These are phyloP conservation scores for Helicoverpa zea DNA, from an alignment of 1,140 invertebrate genomes.

Conservation along the genomic window DNA sequence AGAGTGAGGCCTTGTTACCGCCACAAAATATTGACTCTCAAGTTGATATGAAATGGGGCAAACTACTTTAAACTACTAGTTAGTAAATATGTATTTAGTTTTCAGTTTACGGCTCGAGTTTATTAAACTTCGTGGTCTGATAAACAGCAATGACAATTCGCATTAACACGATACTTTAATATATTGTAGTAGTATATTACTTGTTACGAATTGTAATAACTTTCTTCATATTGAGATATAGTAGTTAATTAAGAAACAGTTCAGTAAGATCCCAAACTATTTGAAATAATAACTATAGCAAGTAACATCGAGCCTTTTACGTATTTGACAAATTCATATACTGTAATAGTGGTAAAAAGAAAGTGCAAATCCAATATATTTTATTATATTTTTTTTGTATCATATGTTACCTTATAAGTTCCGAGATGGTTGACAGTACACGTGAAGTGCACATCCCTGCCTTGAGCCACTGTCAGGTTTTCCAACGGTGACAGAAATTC, in stretches of 20 bases:
- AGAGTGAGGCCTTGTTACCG: background rate
- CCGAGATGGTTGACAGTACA: conserved; percentile 96
- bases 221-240: conserved; percentile 7
- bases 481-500: conserved; percentile 94
- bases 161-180: conserved; percentile 34
- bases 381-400: too few relatives aligned
- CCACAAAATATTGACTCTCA: conserved; percentile 37
- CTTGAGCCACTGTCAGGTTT: conserved; percentile 95
- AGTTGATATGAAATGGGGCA: conserved; percentile 22
- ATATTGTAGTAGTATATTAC: conserved; percentile 22
- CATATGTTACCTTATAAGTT: conserved; percentile 91
- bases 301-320: too few relatives aligned
- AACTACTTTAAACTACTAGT: conserved; percentile 42
- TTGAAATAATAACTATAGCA: background rate
- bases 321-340: too few relatives aligned
- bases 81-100: conserved; percentile 44
- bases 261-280: too few relatives aligned
- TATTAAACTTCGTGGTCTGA: conserved; percentile 39
- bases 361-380: too few relatives aligned
- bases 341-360: too few relatives aligned
- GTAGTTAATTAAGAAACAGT: background rate
- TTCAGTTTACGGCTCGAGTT: conserved; percentile 23
- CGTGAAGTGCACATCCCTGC: conserved; percentile 94
- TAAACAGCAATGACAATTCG: conserved; percentile 32
- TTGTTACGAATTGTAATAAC: background rate